Conservation (phyloP, 1,140 invertebrate species). For the Ephestia elutella region DNA sequence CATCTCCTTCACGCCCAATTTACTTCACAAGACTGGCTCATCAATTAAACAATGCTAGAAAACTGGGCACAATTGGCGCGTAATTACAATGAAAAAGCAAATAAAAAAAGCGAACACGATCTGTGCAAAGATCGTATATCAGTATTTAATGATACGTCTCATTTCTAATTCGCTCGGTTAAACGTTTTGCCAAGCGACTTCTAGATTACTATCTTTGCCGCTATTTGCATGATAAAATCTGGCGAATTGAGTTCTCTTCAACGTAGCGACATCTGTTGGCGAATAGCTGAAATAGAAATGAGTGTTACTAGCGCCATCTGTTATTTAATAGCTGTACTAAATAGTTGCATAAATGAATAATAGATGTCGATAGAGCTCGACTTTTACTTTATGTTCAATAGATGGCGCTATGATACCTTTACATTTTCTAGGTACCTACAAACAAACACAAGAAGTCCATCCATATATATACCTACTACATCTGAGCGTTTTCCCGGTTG, state of each 20-base stretch:
- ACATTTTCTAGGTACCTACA: too few relatives aligned
- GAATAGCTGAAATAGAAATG: not conserved
- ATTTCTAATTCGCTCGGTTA: conserved; percentile 23
- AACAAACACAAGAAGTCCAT: too few relatives aligned
- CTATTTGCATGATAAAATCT: conserved; percentile 29
- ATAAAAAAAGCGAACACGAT: conserved; percentile 28
- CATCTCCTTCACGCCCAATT: conserved; percentile 1
- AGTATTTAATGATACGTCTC: conserved; percentile 32
- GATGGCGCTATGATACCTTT: too few relatives aligned
- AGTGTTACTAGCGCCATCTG: conserved; percentile 22
- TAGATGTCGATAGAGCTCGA: not conserved
- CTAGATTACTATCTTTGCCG: conserved; percentile 27
- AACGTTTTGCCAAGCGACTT: conserved; percentile 23
- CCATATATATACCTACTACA: too few relatives aligned
- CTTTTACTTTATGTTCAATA: too few relatives aligned
- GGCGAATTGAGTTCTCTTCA: not conserved
- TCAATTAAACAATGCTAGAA: not conserved
- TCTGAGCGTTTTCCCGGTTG: too few relatives aligned
- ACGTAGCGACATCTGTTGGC: conserved; percentile 23
- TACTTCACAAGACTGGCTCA: not conserved
- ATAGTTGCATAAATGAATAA: not conserved
- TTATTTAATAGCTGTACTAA: conserved; percentile 14
- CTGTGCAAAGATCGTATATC: conserved; percentile 37
- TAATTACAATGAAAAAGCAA: conserved; percentile 10
- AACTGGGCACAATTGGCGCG: not conserved